Evolutionary conservation across 2,888 invertebrate genomes (phyloP).

Genomic region (Platycheirus albimanus): DNA sequence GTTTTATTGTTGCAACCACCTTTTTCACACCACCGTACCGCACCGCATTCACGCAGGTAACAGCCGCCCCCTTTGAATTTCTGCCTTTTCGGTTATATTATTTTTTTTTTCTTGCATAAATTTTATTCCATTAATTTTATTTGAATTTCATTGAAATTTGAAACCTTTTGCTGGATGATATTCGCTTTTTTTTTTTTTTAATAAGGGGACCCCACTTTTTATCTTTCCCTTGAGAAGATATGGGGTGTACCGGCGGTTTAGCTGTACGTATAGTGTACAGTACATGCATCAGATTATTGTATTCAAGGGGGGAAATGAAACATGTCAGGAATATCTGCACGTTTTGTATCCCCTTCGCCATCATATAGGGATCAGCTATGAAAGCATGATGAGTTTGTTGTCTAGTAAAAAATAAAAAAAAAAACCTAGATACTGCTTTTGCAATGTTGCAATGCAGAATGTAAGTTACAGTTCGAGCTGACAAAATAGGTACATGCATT

Average conservation of each 20-base stretch:
- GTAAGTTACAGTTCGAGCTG: slow-evolving; percentile 26
- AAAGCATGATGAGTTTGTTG: slow-evolving; percentile 49
- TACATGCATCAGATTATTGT: slow-evolving; percentile 62
- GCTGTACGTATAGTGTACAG: not conserved
- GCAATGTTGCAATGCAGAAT: slow-evolving; percentile 47
- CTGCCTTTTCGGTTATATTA: slow-evolving; percentile 6
- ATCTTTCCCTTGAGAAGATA: slow-evolving; percentile 65
- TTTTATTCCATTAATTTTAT: slow-evolving; percentile 73
- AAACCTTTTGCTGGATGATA: slow-evolving; percentile 58
- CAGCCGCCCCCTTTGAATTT: not conserved
- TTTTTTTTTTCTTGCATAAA: slow-evolving; percentile 62
- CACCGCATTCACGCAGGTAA: slow-evolving; percentile 4
- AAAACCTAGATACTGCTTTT: not conserved
- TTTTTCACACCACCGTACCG: not conserved
- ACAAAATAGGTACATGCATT: not conserved
- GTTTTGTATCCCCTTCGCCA: not conserved
- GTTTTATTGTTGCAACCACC: slow-evolving; percentile 55
- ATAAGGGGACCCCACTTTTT: slow-evolving; percentile 63
- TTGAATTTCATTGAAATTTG: slow-evolving; percentile 74
- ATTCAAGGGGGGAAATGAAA: slow-evolving; percentile 36
- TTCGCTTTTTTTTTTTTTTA: slow-evolving; percentile 44
- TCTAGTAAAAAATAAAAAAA: slow-evolving; percentile 18
- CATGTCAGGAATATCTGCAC: slow-evolving; percentile 39
- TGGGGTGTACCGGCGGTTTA: no score
- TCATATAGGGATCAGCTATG: slow-evolving; percentile 29